phyloP scores from a whole-genome alignment of 2,113 vertebrate genomes.

The Australoheros scitulus region DNA sequence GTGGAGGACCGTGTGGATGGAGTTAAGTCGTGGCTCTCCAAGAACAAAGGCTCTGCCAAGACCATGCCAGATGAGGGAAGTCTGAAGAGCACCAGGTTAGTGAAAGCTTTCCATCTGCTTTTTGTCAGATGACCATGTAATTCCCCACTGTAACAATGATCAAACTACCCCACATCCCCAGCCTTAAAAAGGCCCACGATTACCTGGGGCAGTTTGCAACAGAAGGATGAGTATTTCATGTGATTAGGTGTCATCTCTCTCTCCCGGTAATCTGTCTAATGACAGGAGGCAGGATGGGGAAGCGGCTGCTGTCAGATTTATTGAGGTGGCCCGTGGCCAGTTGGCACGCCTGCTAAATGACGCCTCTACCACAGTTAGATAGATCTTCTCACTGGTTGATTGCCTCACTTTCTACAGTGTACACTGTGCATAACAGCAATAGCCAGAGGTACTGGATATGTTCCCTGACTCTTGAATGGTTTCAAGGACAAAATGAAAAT shows the following conservation, averaged over 20 bases:
- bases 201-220: constrained; percentile 60
- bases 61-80: constrained; percentile 88
- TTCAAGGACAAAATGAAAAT: constrained; percentile 63
- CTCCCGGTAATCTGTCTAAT: constrained; percentile 71
- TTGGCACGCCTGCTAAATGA: constrained; percentile 76
- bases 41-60: constrained; percentile 85
- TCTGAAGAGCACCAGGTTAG: constrained; percentile 92
- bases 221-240: constrained; percentile 69
- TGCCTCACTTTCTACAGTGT: constrained; percentile 55
- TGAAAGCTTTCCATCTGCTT: constrained; percentile 28
- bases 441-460: constrained; percentile 32
- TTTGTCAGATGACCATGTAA: constrained; percentile 41
- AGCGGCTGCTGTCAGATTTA: constrained; percentile 74
- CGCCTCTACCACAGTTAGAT: constrained; percentile 58
- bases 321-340: constrained; percentile 77
- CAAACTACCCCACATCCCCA: constrained; percentile 26
- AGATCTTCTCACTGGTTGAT: constrained; percentile 67
- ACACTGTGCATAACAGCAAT: constrained; percentile 52
- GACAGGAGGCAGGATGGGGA: constrained; percentile 68
- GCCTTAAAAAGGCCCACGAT: constrained; percentile 52
- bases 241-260: constrained; percentile 74
- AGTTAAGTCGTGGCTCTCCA: constrained; percentile 94
- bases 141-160: constrained; percentile 33
- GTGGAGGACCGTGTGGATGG: constrained; percentile 96
- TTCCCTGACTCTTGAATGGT: constrained; percentile 22